Evolutionary conservation across 53 echinoderm and acorn worm genomes (phyloP), one percentile per base, ranked within the genome.

Genomic region (Echinometra lucunter): DNA sequence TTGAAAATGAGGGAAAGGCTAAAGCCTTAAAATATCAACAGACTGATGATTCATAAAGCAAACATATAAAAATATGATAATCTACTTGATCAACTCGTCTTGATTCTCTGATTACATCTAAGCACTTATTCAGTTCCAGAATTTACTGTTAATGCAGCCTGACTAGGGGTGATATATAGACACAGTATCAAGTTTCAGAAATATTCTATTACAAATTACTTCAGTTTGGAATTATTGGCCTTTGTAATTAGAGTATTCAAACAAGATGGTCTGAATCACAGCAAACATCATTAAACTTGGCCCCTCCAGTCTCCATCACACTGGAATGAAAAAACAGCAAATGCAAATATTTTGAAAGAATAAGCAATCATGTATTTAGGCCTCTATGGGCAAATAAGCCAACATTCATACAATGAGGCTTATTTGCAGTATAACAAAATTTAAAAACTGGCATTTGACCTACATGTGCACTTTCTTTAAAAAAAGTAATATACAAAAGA

Each of bases 161-260:
- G 42, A 25, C 19, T 69, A 23, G 21, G n/a, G 42, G 23, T 44
- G 81, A 42, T 40, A 44, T n/a, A n/a, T 34, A 69, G 34, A 34
- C 69, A 69, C 69, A 47, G 85, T 85, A 10, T 81, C 21, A 85
- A 3, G 21, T 49, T 53, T 49, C 23, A 38, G 23, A 12, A n/a
- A 49, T 49, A 85, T 85, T 85, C 47, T n/a, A 85, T 85, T 85
- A n/a, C 49, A 45, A n/a, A 42, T 81, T 40, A 40, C 19, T 69
- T 32, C 30, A 69, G 30, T 63, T 63, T 44, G 38, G 78, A 40
- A 38, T 38, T 40, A 38, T 78, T 6, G 7, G 78, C 78, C 42
- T 78, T 78, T 10, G 85, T 49, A 85, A 85, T 47, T 45, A 49
- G 47, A 85, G 47, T 85, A 85, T 49, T 85, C 85, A 85, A 47